Evolutionary conservation across 2,113 vertebrate genomes (phyloP).

Genomic region (Emydura subglobosa): DNA sequence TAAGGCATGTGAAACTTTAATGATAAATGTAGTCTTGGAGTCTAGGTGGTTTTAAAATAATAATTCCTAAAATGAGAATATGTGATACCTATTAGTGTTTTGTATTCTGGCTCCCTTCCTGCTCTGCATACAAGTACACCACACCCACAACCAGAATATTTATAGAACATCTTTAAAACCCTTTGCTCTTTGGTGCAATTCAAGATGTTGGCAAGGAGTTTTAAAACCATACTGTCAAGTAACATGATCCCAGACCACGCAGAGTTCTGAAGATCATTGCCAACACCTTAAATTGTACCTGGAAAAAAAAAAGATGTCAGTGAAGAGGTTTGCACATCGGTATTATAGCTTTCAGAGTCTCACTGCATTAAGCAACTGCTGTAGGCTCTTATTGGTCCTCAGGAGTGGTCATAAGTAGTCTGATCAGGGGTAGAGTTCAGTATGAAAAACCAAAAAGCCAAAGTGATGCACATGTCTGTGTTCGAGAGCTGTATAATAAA

Average conservation of each 20-base stretch:
- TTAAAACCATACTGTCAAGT: not conserved
- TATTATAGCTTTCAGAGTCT: not conserved
- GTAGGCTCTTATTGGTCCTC: not conserved
- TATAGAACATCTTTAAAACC: not conserved
- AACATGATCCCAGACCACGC: not conserved
- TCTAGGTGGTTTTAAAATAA: not conserved
- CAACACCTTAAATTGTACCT: not conserved
- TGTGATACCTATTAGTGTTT: not conserved
- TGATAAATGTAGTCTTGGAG: not conserved
- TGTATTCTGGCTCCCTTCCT: not conserved
- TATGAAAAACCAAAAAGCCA: not conserved
- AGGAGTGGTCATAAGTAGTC: not conserved
- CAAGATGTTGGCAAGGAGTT: not conserved
- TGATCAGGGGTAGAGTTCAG: not conserved
- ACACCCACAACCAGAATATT: not conserved
- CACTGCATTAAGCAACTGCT: not conserved
- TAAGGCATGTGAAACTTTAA: not conserved
- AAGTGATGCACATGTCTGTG: not conserved
- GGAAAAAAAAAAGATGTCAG: not conserved
- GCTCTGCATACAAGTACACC: not conserved
- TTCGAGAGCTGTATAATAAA: not conserved
- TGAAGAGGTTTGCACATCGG: not conserved
- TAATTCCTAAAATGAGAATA: not conserved
- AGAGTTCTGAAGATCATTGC: not conserved
- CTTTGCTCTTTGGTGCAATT: not conserved